Evolutionary conservation across 2,888 invertebrate species (phyloP).

Genomic region (Podabrus alpinus): DNA sequence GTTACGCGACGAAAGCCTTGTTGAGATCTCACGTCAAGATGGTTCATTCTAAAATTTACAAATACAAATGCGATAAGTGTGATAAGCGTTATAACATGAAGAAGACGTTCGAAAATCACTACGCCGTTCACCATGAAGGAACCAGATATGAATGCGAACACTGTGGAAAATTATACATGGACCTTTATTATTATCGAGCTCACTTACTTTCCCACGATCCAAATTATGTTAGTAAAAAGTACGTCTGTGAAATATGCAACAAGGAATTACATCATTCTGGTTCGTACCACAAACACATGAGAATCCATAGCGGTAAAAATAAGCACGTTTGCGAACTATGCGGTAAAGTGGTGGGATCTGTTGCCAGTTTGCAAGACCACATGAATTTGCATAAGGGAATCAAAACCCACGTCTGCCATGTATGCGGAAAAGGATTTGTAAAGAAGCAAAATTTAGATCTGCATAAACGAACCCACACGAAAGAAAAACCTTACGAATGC

Average conservation of each 20-base stretch:
- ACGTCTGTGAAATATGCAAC: slow-evolving; percentile 25
- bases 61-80: slow-evolving; percentile 42
- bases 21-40: slow-evolving; percentile 28
- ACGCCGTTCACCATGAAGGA: slow-evolving; percentile 26
- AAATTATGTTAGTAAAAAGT: slow-evolving; percentile 21
- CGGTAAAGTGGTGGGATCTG: slow-evolving; percentile 57
- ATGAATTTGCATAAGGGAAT: slow-evolving; percentile 51
- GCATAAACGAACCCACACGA: slow-evolving; percentile 60
- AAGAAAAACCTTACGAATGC: slow-evolving; percentile 59
- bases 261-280: slow-evolving; percentile 5
- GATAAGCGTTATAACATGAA: slow-evolving; percentile 45
- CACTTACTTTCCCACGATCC: slow-evolving; percentile 32
- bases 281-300: slow-evolving; percentile 22
- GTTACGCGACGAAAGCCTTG: slow-evolving; percentile 28
- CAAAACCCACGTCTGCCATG: slow-evolving; percentile 45
- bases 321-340: slow-evolving; percentile 55
- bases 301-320: slow-evolving; percentile 21
- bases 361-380: slow-evolving; percentile 40
- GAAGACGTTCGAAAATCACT: slow-evolving; percentile 33
- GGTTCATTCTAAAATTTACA: slow-evolving; percentile 30
- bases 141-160: slow-evolving; percentile 42
- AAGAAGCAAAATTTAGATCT: slow-evolving; percentile 53
- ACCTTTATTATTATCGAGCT: slow-evolving; percentile 38
- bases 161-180: slow-evolving; percentile 55
- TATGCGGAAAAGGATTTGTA: slow-evolving; percentile 57